Evolutionary conservation across 2,888 invertebrate genomes (phyloP).

Genomic region (Philereme vetulata): DNA sequence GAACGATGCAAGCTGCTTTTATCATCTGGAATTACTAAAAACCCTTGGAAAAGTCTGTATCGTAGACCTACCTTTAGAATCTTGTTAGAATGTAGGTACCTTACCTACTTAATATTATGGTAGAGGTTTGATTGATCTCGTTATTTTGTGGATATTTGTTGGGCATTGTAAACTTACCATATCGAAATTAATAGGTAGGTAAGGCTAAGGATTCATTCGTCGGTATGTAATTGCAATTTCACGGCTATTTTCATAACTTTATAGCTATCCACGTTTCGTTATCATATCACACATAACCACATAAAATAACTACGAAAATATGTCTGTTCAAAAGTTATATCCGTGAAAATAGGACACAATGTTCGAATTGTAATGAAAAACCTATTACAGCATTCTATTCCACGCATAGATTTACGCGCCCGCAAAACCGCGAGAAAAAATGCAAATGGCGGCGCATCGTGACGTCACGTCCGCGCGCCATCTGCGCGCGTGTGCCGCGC

Average conservation of each 20-base stretch:
- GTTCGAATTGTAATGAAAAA: conserved; percentile 29
- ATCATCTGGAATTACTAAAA: conserved; percentile 16
- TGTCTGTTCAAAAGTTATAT: conserved; percentile 3
- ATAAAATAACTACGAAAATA: conserved; percentile 10
- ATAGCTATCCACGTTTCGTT: conserved; percentile 6
- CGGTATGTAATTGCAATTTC: conserved; percentile 16
- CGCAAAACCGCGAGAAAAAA: conserved; percentile 62
- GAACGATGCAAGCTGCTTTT: conserved; percentile 19
- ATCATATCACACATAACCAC: neutral
- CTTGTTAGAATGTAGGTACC: no score
- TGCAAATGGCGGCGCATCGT: conserved; percentile 66
- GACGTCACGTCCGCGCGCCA: conserved; percentile 66
- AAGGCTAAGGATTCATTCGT: conserved; percentile 2
- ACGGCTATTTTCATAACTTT: conserved; percentile 15
- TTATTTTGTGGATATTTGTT: no score
- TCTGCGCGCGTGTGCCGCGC: conserved; percentile 49
- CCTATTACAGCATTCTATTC: conserved; percentile 35
- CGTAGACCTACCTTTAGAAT: no score
- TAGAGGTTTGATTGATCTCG: no score
- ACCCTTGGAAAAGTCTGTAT: neutral
- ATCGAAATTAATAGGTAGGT: conserved; percentile 7
- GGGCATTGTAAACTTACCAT: conserved; percentile 19
- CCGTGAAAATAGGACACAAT: conserved; percentile 13
- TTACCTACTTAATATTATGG: no score
- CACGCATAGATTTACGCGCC: conserved; percentile 42